Evolutionary conservation across 2,888 invertebrate genomes (phyloP), one percentile per base, ranked within the genome.

Genomic region (Psylliodes chrysocephalus): DNA sequence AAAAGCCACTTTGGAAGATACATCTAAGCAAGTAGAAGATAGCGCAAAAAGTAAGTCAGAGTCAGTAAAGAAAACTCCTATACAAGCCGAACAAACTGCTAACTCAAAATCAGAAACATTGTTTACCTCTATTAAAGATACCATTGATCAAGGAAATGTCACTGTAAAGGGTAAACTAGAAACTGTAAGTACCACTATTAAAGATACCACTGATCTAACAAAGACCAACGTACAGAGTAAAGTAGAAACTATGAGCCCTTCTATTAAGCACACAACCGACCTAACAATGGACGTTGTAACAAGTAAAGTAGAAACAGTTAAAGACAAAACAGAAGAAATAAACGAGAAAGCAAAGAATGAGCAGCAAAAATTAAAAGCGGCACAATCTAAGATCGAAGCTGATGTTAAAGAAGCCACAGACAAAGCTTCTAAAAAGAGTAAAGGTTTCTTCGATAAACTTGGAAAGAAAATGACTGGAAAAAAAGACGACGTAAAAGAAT

Each of bases 401-500:
- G 25, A 47, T 25, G 7, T 59, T 17, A 17, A 46, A 53, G 54
- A 63, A 47, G 8, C 33, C 1, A 30, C 18, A 5, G 33, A 44
- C 8, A 55, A 55, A n/a, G 47, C 15, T 19, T 25, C 30, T 2
- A 61, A 66, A 40, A 57, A 63, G 49, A 14, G 51, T 4, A 46
- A 47, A 42, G 63, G 69, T 30, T 63, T 63, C 28, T 68, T 70
- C 30, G 35, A 52, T 38, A 64, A 67, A 57, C 28, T 68, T 56
- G 49, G 71, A 64, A 61, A 53, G 4, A 55, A 63, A 38, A 18
- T 65, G 0, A 57, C 63, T n/a, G 59, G 52, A 12, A 56, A 56
- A 28, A 61, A 22, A 38, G 57, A 66, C 19, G 64, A 63, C 22
- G 65, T 68, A 1, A 69, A 75, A 2, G 75, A 72, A 1, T 67